Conservation (phyloP, 35 echinoderm and acorn worm genomes). For the Diadema setosum region DNA sequence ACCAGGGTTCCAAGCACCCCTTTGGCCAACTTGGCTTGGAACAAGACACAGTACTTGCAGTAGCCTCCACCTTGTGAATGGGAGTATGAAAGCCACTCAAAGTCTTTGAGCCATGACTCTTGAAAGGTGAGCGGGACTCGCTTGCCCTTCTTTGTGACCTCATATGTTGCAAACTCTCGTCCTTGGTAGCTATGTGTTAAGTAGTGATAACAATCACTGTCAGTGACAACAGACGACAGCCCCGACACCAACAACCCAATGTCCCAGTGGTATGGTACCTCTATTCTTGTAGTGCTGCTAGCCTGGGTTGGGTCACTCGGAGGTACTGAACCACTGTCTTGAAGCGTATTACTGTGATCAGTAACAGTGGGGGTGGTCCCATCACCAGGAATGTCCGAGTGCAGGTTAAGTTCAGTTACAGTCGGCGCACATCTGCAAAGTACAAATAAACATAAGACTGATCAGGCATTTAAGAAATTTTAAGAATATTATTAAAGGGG, state of each 20-base stretch:
- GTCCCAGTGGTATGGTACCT: neutral
- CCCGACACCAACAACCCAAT: neutral
- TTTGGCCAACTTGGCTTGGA: neutral
- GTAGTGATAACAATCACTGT: neutral
- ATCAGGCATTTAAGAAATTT: neutral
- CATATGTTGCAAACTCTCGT: constrained; percentile 15
- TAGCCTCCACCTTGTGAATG: neutral
- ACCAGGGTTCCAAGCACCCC: constrained; percentile 23
- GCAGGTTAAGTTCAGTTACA: neutral
- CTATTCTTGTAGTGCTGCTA: neutral
- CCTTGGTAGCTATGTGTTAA: neutral
- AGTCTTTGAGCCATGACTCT: constrained; percentile 8
- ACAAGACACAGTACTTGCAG: constrained; percentile 33
- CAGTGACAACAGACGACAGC: neutral
- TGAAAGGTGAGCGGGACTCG: constrained; percentile 2
- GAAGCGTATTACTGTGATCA: neutral
- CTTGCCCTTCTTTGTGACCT: neutral
- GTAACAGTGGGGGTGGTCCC: neutral
- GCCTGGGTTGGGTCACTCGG: neutral
- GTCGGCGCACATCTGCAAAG: neutral
- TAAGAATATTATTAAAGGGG: neutral
- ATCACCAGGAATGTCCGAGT: neutral
- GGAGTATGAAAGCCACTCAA: constrained; percentile 3
- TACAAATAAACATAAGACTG: neutral
- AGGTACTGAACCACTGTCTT: neutral